Evolutionary conservation across 1,140 invertebrate genomes (phyloP), one percentile per base, ranked within the genome.

Genomic region (Drosophila ohnishii): DNA sequence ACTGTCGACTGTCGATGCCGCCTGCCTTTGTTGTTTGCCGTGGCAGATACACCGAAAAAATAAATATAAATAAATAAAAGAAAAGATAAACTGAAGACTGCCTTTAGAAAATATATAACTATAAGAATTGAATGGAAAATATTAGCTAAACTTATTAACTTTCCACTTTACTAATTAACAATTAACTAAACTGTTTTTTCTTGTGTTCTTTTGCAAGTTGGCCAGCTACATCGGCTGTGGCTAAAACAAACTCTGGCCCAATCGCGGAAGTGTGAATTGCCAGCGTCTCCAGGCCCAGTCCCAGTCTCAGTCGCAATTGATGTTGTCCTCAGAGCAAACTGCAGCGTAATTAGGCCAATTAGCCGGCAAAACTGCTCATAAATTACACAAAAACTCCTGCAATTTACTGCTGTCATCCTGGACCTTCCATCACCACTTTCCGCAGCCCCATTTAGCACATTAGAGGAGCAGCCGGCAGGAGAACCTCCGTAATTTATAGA

Each of bases 211-310:
- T 10, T 14, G 34, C 22, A 16, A 66, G 50, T 37, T n/a, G 66
- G 59, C 58, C 70, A 63, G 57, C 32, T 35, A 28, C 39, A 8
- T 11, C 35, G 25, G 16, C 66, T 39, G 30, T 16, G 30, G 42
- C 35, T 34, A 69, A 63, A 77, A 74, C 59, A 64, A 75, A 75
- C 70, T 60, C 19, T 37, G 40, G 53, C 16, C 47, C 75, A 76
- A 79, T 86, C 70, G 83, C 83, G 83, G 83, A 86, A 86, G 83
- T 86, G 83, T 87, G 83, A 87, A 83, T 83, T 76, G 83, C 69
- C 73, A 47, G 44, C 47, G 28, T 58, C 61, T 71, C 35, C 44
- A 57, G 71, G 48, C 72, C 25, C 22, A 47, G 13, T 25, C 19
- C 5, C 44, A 47, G 59, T 11, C 57, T 47, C 56, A 53, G 56